Evolutionary conservation across 1,140 invertebrate genomes (phyloP), one percentile per base, ranked within the genome.

Genomic region (Neodiprion lecontei): DNA sequence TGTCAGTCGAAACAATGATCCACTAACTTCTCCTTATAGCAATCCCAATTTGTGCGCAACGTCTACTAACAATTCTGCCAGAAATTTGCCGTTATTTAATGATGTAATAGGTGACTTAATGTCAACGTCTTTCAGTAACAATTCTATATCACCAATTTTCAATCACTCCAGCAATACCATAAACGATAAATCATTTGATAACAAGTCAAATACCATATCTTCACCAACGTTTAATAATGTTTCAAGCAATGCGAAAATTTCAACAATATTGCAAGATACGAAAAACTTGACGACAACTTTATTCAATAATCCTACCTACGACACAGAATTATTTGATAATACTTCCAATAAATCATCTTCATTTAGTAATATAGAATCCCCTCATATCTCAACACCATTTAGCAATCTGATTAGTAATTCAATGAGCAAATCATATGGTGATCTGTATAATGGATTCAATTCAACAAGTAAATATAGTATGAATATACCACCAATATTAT

Each of bases 351-450:
- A 78, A 67, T 69, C 79, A 14, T 70, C 70, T 21, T 75, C 73
- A 50, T 2, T 76, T 78, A 48, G 77, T 23, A 82, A 78, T 23
- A 72, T 80, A 4, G 83, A 83, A 8, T 82, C 69, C 66, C 82
- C 84, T 72, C 74, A 85, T 7, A 86, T 84, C 81, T 84, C 85
- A 1, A 87, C 84, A 7, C 87, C 86, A 9, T 88, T 87, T 50
- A 82, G 14, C 48, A 50, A 9, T 48, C 70, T 40, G 7, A 71
- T 3, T 40, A 48, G 21, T 14, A 71, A 50, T 48, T 71, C 48
- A 8, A 71, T 71, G 48, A 17, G 7, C 7, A 71, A 40, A 48
- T 50, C 48, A 8, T 71, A 17, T 23, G 48, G 70, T 21, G 48
- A 48, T 49, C 48, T 48, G 14, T 71, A 23, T n/a, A 17, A 17